These are phyloP conservation scores for Crotalus helleri DNA, from an alignment of 2,113 vertebrate species.

Conservation along the genomic window DNA sequence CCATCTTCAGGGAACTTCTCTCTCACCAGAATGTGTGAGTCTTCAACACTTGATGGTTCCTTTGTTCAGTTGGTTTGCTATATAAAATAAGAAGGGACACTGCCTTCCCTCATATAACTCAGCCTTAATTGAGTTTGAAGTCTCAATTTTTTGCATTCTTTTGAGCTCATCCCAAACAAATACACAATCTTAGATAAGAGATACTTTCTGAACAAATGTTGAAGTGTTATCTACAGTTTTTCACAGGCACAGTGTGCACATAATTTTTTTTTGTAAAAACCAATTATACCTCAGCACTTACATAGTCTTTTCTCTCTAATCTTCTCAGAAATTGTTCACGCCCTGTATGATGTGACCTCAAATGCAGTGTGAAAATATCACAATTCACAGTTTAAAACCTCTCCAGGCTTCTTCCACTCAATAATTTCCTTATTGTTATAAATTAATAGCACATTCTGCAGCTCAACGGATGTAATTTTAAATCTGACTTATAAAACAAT, in stretches of 20 bases:
- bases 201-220: conserved; percentile 3
- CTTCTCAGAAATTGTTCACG: conserved; percentile 20
- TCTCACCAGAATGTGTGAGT: background rate
- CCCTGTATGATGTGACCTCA: conserved; percentile 2
- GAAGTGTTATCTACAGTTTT: conserved; percentile 7
- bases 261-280: conserved; percentile 1
- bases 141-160: background rate
- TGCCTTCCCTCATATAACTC: background rate
- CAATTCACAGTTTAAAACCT: conserved; percentile 15
- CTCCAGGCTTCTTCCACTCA: conserved; percentile 4
- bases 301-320: conserved; percentile 2
- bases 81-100: background rate
- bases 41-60: background rate
- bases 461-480: background rate
- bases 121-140: background rate
- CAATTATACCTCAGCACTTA: conserved; percentile 11
- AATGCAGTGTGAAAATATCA: conserved; percentile 19
- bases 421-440: conserved; percentile 19
- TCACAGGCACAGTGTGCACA: background rate
- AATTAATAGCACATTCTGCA: background rate
- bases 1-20: background rate
- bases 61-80: background rate
- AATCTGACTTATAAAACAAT: background rate
- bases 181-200: background rate
- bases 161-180: background rate